phyloP scores from a whole-genome alignment of 2,888 invertebrate genomes.

The Mimumesa dahlbomi region DNA sequence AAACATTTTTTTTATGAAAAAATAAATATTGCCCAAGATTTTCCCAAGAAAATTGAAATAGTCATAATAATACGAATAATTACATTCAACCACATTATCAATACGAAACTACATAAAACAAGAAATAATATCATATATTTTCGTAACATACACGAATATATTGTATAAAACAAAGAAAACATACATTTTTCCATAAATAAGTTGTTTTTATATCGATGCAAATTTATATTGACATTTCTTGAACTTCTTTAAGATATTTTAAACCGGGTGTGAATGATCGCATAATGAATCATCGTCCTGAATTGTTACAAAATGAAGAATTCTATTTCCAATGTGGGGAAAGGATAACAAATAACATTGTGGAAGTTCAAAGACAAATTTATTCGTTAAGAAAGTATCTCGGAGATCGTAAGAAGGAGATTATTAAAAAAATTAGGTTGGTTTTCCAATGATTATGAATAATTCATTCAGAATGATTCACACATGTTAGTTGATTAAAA shows the following conservation, averaged over 20 bases:
- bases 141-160: no score
- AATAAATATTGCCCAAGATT: no score
- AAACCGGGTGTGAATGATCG: background rate
- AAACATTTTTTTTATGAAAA: no score
- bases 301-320: slow-evolving; percentile 23
- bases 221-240: no score
- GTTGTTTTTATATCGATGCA: no score
- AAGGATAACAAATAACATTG: slow-evolving; percentile 24
- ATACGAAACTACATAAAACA: no score
- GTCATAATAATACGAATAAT: no score
- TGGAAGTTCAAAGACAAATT: slow-evolving; percentile 15
- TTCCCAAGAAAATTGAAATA: no score
- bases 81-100: no score
- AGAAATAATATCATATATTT: no score
- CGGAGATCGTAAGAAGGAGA: slow-evolving; percentile 20
- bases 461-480: background rate
- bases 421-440: slow-evolving; percentile 35
- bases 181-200: background rate
- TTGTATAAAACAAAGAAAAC: no score
- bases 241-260: background rate
- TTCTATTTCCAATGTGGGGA: slow-evolving; percentile 16
- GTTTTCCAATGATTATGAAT: background rate
- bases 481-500: background rate
- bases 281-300: slow-evolving; percentile 16
- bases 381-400: slow-evolving; percentile 22